Percentiles rank a stretch among this genome's conserved stretches.
These are phyloP conservation scores for Xenopus borealis DNA, from an alignment of 2,113 vertebrate species.

Conservation along the genomic window DNA sequence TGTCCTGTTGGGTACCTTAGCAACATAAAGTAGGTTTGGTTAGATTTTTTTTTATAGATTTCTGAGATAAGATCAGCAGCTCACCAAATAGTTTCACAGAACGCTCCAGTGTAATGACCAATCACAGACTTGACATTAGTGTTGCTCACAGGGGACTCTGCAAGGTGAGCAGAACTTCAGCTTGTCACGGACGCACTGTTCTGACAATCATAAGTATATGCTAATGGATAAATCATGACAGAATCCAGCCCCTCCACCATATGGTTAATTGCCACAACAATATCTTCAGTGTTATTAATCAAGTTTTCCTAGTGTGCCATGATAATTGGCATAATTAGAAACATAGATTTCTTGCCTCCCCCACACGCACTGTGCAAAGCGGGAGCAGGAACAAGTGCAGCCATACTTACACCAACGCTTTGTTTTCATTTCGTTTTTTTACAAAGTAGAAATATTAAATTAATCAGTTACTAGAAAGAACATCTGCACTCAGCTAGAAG, in stretches of 20 bases:
- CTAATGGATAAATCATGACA: constrained; percentile 99
- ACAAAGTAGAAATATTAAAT: constrained; percentile 77
- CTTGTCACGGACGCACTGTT: constrained; percentile 98
- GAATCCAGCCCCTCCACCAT: constrained; percentile 99
- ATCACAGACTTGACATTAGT: constrained; percentile 81
- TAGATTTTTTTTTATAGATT: constrained; percentile 58
- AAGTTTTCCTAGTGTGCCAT: constrained; percentile 98
- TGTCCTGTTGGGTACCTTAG: no score
- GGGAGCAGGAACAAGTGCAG: constrained; percentile 64
- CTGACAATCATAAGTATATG: constrained; percentile 99
- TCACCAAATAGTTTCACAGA: constrained; percentile 54
- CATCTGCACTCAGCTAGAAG: constrained; percentile 47
- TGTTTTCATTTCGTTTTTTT: constrained; percentile 64
- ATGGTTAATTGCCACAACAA: constrained; percentile 99
- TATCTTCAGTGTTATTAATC: constrained; percentile 99
- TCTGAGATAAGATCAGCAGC: constrained; percentile 56
- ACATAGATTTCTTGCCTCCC: constrained; percentile 75
- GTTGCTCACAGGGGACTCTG: constrained; percentile 80
- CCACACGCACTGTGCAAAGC: constrained; percentile 61
- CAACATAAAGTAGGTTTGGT: constrained; percentile 44
- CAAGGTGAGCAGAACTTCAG: constrained; percentile 96
- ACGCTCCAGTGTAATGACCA: constrained; percentile 72
- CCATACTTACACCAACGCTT: constrained; percentile 54
- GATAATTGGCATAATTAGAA: constrained; percentile 99
- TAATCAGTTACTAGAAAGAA: constrained; percentile 62